Base-by-base conservation (phyloP, 2,888 invertebrate species). In the Hypena proboscidalis region DNA sequence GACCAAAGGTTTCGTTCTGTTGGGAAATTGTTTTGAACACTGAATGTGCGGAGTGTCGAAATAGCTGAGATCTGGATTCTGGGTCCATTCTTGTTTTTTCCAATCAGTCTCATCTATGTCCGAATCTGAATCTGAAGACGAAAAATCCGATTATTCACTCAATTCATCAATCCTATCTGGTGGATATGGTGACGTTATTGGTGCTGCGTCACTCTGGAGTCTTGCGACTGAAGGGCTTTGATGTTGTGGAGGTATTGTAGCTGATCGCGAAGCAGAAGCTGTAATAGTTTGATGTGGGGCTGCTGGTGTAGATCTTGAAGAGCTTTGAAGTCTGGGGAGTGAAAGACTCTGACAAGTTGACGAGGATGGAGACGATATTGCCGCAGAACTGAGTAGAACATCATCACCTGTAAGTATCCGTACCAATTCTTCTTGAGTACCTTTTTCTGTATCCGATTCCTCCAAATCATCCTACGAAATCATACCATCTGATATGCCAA, bases 391-490 rank as follows among this genome's bases (percentile, higher is more conserved):
- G 36, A 36, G 19, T 26, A 26, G 35, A 25, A n/a, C n/a, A 25
- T 23, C 23, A 25, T 35, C 25, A 35, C 25, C 27, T 27, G 36
- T 17, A 26, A 27, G 19, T 10, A 27, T 17, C n/a, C n/a, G n/a
- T n/a, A n/a, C n/a, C n/a, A n/a, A n/a, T n/a, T n/a, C n/a, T n/a
- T n/a, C n/a, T n/a, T n/a, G 22, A 5, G 17, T 36, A 20, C 17
- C n/a, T 27, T 26, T 15, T 36, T 44, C 49, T 26, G 27, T 34
- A 35, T 43, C 51, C 33, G 47, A 47, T 32, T 39, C 43, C 30
- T 52, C 51, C 33, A 26, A 35, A 39, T 47, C 47, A 31, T 46
- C 42, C 41, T 46, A 35, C 19, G 51, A 51, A 42, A 38, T 33
- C 31, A 38, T 35, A 30, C 46, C 46, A 51, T 46, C 46, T 32